Evolutionary conservation across 2,797 vertebrate species (phyloP), one percentile per base, ranked within the genome.

Genomic region (Mormyrus proboscirostris): DNA sequence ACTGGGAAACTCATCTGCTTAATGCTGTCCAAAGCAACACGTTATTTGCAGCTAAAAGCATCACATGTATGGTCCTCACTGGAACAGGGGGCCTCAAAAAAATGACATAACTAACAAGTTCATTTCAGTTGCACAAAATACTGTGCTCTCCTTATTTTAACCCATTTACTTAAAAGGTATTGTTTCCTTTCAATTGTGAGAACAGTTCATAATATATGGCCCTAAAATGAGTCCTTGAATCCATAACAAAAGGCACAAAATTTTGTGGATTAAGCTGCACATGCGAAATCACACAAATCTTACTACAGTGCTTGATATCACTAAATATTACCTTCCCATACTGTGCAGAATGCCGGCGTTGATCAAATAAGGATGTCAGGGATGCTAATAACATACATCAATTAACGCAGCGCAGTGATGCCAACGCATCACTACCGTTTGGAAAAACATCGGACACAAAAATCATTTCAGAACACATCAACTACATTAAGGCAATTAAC

Each of bases 101-200:
- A 83, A 89, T 85, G 2, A 85, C 79, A 84, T 49, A 89, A 89
- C 59, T 89, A 89, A 51, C 44, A 0, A 89, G 57, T 47, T 69
- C 62, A 69, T 69, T 69, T 33, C 9, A 65, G 9, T 29, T 89
- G 25, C 4, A 73, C 9, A 65, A 87, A 69, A 33, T 55, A 51
- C 57, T 9, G 44, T 3, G 9, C 55, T 51, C 59, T 53, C 59
- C 59, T 86, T 41, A 73, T 65, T 88, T 65, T 65, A 57, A 16
- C 25, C 12, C 19, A 19, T 76, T 88, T 8, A 47, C 73, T 55
- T 73, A 41, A 51, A 22, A 55, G 16, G 51, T 8, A 38, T 73
- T 69, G n/a, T 14, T 25, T 44, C 41, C 4, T 16, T 62, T 62
- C 33, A 65, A 53, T 38, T 88, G 19, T 22, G 53, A 2, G 9